These are phyloP conservation scores for Panonychus citri DNA, from an alignment of 1,140 invertebrate species.

Conservation along the genomic window DNA sequence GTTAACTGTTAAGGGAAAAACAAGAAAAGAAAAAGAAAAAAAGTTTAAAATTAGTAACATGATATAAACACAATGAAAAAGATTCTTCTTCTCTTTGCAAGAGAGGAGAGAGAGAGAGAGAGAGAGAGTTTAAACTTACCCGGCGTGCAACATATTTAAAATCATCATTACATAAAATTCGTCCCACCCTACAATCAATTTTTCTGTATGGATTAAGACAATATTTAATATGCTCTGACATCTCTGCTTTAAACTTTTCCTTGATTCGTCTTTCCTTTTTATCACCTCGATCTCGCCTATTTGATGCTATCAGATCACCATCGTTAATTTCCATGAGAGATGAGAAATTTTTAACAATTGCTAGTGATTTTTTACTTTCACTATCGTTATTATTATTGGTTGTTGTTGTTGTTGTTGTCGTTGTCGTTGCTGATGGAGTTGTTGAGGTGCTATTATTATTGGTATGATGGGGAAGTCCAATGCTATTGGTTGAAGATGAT, in stretches of 20 bases:
- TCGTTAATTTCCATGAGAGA: background rate
- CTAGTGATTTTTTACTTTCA: conserved; percentile 1
- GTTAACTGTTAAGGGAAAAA: conserved; percentile 49
- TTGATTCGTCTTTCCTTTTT: conserved; percentile 35
- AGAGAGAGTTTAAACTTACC: conserved; percentile 29
- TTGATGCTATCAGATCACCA: conserved; percentile 20
- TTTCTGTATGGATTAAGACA: conserved; percentile 71
- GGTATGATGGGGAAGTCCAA: too few species aligned
- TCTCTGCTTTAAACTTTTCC: conserved; percentile 61
- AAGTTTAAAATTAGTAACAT: background rate
- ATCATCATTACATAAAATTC: conserved; percentile 68
- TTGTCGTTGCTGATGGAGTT: background rate
- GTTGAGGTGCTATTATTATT: background rate
- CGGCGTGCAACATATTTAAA: conserved; percentile 88
- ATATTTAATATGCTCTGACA: conserved; percentile 68
- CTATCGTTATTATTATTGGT: background rate
- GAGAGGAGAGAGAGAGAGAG: too few species aligned
- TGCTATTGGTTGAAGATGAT: background rate
- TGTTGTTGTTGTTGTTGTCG: background rate
- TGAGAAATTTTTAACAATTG: background rate
- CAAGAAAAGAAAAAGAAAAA: conserved; percentile 5
- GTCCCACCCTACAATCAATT: conserved; percentile 51
- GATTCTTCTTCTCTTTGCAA: too few species aligned
- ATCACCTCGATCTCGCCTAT: conserved; percentile 28
- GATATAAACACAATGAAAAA: background rate